These are phyloP conservation scores for Aricia artaxerxes DNA, from an alignment of 2,888 invertebrate genomes.

Conservation along the genomic window DNA sequence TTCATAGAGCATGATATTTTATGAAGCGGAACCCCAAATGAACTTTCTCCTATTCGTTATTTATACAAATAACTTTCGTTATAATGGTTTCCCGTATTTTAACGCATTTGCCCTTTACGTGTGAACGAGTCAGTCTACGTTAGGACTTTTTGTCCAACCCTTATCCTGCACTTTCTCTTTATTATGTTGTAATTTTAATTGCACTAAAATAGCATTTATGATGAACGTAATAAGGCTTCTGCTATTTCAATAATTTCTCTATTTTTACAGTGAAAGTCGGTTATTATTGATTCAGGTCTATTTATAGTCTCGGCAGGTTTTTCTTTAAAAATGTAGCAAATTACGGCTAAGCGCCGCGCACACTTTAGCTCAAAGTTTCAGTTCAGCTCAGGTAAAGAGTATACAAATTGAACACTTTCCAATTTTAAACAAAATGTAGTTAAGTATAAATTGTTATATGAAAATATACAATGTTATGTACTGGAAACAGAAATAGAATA, in stretches of 20 bases:
- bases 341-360: constrained; percentile 34
- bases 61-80: constrained; percentile 19
- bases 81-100: constrained; percentile 25
- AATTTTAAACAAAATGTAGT: too few relatives aligned
- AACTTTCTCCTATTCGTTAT: constrained; percentile 8
- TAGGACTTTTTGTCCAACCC: constrained; percentile 50
- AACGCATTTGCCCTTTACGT: constrained; percentile 59
- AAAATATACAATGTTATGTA: too few relatives aligned
- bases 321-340: constrained; percentile 37
- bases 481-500: too few relatives aligned
- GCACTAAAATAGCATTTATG: constrained; percentile 34
- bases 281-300: constrained; percentile 25
- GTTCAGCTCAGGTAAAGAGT: background rate
- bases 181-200: constrained; percentile 44
- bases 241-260: constrained; percentile 29
- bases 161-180: constrained; percentile 66
- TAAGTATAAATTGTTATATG: too few relatives aligned
- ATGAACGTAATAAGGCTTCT: constrained; percentile 17
- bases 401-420: too few relatives aligned
- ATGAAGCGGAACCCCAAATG: constrained; percentile 11
- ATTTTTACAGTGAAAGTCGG: constrained; percentile 32
- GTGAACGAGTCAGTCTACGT: constrained; percentile 44
- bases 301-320: constrained; percentile 36
- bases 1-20: constrained; percentile 4
- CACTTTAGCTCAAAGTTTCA: constrained; percentile 1